Conservation (phyloP, 2,888 invertebrate species). For the Heliconius erato region DNA sequence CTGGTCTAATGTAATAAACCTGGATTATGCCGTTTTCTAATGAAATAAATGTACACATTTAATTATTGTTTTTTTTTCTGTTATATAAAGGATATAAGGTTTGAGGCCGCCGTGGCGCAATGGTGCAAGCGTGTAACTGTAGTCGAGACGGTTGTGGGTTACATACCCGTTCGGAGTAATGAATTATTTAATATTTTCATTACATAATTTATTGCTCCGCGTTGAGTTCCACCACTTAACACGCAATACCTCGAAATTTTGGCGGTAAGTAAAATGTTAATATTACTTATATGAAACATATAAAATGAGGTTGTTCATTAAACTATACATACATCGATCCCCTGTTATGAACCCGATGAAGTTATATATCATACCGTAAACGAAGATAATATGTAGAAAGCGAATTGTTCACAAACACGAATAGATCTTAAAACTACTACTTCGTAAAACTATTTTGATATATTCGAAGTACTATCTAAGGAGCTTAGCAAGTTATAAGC, state of each 20-base stretch:
- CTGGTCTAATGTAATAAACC: slow-evolving; percentile 31
- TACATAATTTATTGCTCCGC: too few species aligned
- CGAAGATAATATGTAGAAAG: background rate
- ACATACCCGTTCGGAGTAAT: too few species aligned
- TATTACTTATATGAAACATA: too few species aligned
- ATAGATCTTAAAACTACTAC: background rate
- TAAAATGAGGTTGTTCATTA: background rate
- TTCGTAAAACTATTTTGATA: slow-evolving; percentile 1
- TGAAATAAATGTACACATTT: slow-evolving; percentile 5
- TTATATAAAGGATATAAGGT: background rate
- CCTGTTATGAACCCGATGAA: background rate
- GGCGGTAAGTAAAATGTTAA: too few species aligned
- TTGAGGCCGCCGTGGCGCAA: background rate
- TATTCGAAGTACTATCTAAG: background rate
- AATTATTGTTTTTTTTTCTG: background rate
- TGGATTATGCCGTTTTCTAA: slow-evolving; percentile 25
- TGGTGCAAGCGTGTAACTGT: too few species aligned
- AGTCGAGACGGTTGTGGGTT: too few species aligned
- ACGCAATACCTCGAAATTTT: too few species aligned
- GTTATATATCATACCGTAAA: slow-evolving; percentile 1
- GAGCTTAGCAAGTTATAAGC: background rate
- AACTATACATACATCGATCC: background rate
- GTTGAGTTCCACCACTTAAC: too few species aligned
- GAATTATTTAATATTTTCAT: too few species aligned
- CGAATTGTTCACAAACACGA: background rate